Percentiles rank a stretch among this genome's conserved stretches.
phyloP scores from a whole-genome alignment of 2,888 invertebrate species.

The Axea sp. region DNA sequence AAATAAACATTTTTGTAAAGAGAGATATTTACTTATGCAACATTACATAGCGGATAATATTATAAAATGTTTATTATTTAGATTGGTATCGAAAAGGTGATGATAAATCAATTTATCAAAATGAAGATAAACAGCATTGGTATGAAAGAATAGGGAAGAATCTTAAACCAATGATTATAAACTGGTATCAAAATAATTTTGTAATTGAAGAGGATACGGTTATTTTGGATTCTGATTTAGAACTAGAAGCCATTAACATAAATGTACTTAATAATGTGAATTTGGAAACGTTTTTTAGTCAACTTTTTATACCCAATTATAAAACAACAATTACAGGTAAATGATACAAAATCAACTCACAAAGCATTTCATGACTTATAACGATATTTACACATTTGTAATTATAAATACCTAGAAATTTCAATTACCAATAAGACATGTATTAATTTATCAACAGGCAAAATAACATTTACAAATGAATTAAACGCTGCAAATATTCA shows the following conservation, averaged over 20 bases:
- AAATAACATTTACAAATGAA: conserved; percentile 58
- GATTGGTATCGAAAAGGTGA: conserved; percentile 13
- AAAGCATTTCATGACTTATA: too few species aligned
- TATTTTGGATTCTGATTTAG: conserved; percentile 61
- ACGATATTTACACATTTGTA: too few species aligned
- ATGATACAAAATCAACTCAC: too few species aligned
- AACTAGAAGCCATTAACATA: conserved; percentile 59
- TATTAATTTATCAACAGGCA: conserved; percentile 63
- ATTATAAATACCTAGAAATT: too few species aligned
- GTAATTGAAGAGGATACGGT: conserved; percentile 64
- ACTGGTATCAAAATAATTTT: conserved; percentile 23
- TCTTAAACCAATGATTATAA: conserved; percentile 23
- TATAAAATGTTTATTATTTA: conserved; percentile 2
- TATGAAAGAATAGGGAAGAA: conserved; percentile 35
- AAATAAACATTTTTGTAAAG: conserved; percentile 27
- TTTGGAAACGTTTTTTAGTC: conserved; percentile 61
- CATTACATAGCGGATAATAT: too few species aligned
- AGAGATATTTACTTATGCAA: too few species aligned
- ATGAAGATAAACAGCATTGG: conserved; percentile 66
- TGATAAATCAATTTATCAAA: too few species aligned
- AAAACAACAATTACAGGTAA: conserved; percentile 69
- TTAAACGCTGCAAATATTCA: conserved; percentile 58
- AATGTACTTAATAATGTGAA: conserved; percentile 63
- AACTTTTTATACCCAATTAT: conserved; percentile 66
- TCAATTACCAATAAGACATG: too few species aligned